These are phyloP conservation scores for Lepus europaeus DNA, from an alignment of 2,113 vertebrate genomes.

Conservation along the genomic window DNA sequence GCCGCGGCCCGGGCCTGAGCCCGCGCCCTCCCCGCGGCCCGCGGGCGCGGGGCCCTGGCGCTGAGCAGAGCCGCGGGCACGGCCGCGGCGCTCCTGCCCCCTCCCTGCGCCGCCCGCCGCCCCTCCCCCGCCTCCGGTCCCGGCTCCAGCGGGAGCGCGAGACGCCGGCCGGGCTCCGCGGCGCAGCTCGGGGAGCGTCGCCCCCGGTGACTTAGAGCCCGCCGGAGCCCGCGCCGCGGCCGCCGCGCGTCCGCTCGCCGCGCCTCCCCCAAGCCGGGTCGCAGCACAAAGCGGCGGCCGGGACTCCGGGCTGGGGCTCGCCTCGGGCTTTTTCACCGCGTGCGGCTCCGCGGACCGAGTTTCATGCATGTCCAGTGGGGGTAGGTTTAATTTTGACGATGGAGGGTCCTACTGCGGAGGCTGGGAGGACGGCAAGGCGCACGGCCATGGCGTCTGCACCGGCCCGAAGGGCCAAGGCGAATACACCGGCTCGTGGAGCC, in stretches of 20 bases:
- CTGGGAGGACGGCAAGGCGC: slow-evolving; percentile 99
- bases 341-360: slow-evolving; percentile 91
- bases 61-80: slow-evolving; percentile 84
- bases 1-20: slow-evolving; percentile 71
- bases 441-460: slow-evolving; percentile 99
- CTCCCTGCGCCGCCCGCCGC: slow-evolving; percentile 14
- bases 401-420: slow-evolving; percentile 99
- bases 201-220: slow-evolving; percentile 79
- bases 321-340: slow-evolving; percentile 81
- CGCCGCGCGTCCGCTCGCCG: slow-evolving; percentile 48
- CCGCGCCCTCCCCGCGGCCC: slow-evolving; percentile 63
- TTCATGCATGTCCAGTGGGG: slow-evolving; percentile 95
- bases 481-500: slow-evolving; percentile 98
- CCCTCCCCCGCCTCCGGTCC: slow-evolving; percentile 74
- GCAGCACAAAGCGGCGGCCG: slow-evolving; percentile 61
- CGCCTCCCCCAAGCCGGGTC: neutral
- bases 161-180: slow-evolving; percentile 85
- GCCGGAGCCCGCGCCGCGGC: slow-evolving; percentile 62
- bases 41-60: slow-evolving; percentile 74
- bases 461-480: slow-evolving; percentile 99
- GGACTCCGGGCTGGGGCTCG: slow-evolving; percentile 52
- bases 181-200: slow-evolving; percentile 83
- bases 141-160: slow-evolving; percentile 86
- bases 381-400: slow-evolving; percentile 99
- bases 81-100: slow-evolving; percentile 79